Evolutionary conservation across 2,113 vertebrate species (phyloP).

Genomic region (Brachypodius melanocephalos): DNA sequence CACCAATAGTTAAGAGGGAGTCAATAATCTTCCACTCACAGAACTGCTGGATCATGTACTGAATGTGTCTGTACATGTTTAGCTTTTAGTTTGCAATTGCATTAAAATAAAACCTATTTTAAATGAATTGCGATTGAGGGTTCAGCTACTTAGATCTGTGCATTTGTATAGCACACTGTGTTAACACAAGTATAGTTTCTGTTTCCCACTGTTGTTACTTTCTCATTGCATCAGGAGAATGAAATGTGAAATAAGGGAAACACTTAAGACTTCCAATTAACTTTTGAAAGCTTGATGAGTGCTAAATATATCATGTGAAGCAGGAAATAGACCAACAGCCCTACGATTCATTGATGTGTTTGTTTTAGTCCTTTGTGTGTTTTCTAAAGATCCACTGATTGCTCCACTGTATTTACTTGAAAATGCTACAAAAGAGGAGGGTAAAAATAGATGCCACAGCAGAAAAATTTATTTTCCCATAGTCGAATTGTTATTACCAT

Average conservation of each 20-base stretch:
- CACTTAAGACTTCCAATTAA: constrained; percentile 37
- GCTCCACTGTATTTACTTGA: constrained; percentile 12
- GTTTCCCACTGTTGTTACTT: background rate
- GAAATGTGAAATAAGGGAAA: constrained; percentile 16
- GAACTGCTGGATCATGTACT: background rate
- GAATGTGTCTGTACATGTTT: background rate
- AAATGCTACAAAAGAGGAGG: background rate
- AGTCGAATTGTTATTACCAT: background rate
- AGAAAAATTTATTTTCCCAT: background rate
- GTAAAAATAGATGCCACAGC: background rate
- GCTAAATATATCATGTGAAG: constrained; percentile 23
- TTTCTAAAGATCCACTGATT: constrained; percentile 49
- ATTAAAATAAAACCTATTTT: background rate
- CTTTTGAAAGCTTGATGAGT: constrained; percentile 35
- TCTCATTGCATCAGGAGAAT: constrained; percentile 38
- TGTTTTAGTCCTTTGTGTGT: constrained; percentile 29
- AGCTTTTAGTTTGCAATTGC: background rate
- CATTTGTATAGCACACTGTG: background rate
- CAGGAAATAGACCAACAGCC: constrained; percentile 34
- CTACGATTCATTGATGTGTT: background rate
- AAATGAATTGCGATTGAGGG: background rate
- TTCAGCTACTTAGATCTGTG: background rate
- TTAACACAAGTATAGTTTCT: background rate
- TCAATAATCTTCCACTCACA: background rate
- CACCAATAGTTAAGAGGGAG: background rate